Base-by-base conservation (phyloP, 2,888 invertebrate genomes). In the Eupithecia exiguata region DNA sequence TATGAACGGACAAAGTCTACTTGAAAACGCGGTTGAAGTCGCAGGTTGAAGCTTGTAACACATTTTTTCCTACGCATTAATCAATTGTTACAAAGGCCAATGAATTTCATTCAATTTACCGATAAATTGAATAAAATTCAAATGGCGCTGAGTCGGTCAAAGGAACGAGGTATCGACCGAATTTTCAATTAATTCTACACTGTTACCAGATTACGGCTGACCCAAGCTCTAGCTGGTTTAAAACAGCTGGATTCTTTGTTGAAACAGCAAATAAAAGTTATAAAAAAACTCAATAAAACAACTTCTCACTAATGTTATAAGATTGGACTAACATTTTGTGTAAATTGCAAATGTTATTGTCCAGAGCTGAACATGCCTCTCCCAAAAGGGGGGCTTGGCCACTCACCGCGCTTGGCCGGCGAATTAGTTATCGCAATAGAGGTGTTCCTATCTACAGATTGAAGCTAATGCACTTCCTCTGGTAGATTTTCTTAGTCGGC, bases 101-200 rank as follows among this genome's bases (percentile, higher is more conserved):
- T 12, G 53, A 49, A 53, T 21, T 53, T 53, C 5, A 58, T 25
- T 58, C 25, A 58, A 25, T 58, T 58, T 14, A 16, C 53, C 53
- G 30, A 53, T 68, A 40, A 68, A 16, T 58, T 65, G 25, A 30
- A 66, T 65, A 21, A 58, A 70, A 70, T 72, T 68, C 40, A 70
- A 70, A 72, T 75, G 67, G 40, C 21, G 36, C 63, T 46, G 53
- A 36, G 65, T n/a, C 68, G 68, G 68, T 65, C 72, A 72, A 70
- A 75, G 65, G 63, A 35, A 69, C 46, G 65, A 68, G 63, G 43
- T 63, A 72, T 72, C 70, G 70, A 70, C 25, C 43, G 49, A 68
- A 68, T 70, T 72, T 72, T 72, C 70, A 75, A 75, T 75, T 68
- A 72, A 72, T 65, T 72, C 70, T 43, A 62, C 38, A 43, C 70